A percentile compares a stretch with the other conserved stretches of the same genome.
phyloP scores from a whole-genome alignment of 2,888 invertebrate species.

The Sturmia bella region DNA sequence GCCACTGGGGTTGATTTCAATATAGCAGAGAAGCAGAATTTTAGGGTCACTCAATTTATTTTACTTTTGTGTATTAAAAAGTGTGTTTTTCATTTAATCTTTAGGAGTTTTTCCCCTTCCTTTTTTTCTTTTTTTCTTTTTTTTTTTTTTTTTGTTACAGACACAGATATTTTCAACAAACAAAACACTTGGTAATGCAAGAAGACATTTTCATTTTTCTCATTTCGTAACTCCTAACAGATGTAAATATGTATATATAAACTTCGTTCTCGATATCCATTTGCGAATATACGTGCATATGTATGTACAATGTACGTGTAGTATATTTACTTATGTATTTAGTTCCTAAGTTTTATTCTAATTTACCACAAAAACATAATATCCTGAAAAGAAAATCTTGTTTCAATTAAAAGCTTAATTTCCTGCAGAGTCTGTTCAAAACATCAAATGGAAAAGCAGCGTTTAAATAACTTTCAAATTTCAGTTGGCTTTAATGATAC shows the following conservation, averaged over 20 bases:
- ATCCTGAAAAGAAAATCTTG: conserved; percentile 45
- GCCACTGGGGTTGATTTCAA: conserved; percentile 59
- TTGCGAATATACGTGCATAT: no score
- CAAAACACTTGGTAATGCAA: no score
- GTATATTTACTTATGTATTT: background rate
- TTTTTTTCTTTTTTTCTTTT: background rate
- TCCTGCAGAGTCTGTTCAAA: conserved; percentile 22
- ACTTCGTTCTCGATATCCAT: no score
- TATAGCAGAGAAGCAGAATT: conserved; percentile 44
- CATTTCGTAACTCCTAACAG: no score
- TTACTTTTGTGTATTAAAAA: conserved; percentile 24
- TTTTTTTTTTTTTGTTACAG: no score
- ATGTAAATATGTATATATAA: no score
- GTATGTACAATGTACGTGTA: background rate
- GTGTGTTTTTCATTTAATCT: no score
- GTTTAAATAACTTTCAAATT: background rate
- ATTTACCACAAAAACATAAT: conserved; percentile 47
- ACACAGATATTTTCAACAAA: no score
- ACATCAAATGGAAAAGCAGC: conserved; percentile 2
- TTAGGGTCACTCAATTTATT: conserved; percentile 40
- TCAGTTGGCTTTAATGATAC: no score
- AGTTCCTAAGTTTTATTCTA: background rate
- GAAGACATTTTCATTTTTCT: no score
- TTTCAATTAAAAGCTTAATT: conserved; percentile 52
- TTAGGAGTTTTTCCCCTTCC: background rate